Evolutionary conservation across 2,113 vertebrate genomes (phyloP).

Genomic region (Poecilia latipinna): DNA sequence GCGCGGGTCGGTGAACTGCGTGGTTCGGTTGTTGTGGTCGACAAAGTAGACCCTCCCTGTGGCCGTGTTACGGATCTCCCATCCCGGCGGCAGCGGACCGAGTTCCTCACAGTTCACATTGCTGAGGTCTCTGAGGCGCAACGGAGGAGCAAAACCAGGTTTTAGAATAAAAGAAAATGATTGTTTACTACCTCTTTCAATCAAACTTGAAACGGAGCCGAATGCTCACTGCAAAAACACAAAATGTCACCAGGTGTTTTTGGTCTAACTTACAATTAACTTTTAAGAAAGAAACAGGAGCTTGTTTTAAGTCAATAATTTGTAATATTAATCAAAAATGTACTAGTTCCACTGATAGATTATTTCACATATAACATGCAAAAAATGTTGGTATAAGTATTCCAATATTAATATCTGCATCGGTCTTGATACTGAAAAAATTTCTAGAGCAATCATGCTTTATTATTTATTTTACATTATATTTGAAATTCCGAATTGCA

Average conservation of each 20-base stretch:
- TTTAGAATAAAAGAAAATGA: slow-evolving; percentile 37
- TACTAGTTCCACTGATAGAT: too few relatives aligned
- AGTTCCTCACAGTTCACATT: slow-evolving; percentile 99
- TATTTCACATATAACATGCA: too few relatives aligned
- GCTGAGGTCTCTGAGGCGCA: slow-evolving; percentile 92
- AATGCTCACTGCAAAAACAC: slow-evolving; percentile 22
- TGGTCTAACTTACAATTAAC: too few relatives aligned
- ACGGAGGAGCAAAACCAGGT: neutral
- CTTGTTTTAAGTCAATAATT: too few relatives aligned
- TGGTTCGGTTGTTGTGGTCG: slow-evolving; percentile 99
- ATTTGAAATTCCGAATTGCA: too few relatives aligned
- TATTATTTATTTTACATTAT: too few relatives aligned
- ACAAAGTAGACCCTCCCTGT: slow-evolving; percentile 99
- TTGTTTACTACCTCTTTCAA: slow-evolving; percentile 77
- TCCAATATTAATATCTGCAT: too few relatives aligned
- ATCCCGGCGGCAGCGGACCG: slow-evolving; percentile 96
- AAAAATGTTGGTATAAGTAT: too few relatives aligned
- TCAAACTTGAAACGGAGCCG: slow-evolving; percentile 73
- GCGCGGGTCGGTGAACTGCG: slow-evolving; percentile 97
- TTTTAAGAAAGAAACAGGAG: too few relatives aligned
- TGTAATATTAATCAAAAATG: too few relatives aligned
- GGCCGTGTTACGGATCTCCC: slow-evolving; percentile 98
- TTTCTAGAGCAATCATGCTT: too few relatives aligned
- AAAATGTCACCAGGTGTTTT: slow-evolving; percentile 46
- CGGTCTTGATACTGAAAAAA: too few relatives aligned